Conservation (phyloP, 2,797 vertebrate genomes). For the Leontocebus nigricollis region DNA sequence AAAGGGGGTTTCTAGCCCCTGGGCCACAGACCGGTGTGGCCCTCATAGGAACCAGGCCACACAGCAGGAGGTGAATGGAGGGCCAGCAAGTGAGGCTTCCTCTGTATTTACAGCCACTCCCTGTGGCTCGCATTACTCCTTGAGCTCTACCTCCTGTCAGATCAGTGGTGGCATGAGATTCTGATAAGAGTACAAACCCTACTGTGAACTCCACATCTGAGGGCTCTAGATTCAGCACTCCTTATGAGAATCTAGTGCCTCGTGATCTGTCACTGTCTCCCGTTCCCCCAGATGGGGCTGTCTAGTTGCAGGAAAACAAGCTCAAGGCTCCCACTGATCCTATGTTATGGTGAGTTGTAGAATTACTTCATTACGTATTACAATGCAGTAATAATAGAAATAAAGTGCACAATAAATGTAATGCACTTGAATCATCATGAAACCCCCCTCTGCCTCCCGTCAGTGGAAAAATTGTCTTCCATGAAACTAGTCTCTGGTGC, state of each 20-base stretch:
- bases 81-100: not conserved
- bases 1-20: not conserved
- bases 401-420: not conserved
- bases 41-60: not conserved
- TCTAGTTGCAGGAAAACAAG: not conserved
- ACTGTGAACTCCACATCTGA: not conserved
- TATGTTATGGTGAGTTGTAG: not conserved
- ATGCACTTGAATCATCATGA: not conserved
- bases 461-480: not conserved
- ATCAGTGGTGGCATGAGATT: not conserved
- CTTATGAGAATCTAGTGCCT: not conserved
- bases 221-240: not conserved
- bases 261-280: not conserved
- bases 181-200: not conserved
- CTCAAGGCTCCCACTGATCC: not conserved
- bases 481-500: not conserved
- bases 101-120: not conserved
- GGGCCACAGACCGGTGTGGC: not conserved
- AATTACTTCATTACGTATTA: not conserved
- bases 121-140: not conserved
- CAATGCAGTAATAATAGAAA: not conserved
- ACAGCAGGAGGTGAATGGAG: not conserved
- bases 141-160: not conserved
- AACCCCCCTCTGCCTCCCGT: not conserved
- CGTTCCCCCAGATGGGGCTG: fast-evolving